Evolutionary conservation across 1,140 invertebrate genomes (phyloP), one percentile per base, ranked within the genome.

Genomic region (Pogonus chalceus): DNA sequence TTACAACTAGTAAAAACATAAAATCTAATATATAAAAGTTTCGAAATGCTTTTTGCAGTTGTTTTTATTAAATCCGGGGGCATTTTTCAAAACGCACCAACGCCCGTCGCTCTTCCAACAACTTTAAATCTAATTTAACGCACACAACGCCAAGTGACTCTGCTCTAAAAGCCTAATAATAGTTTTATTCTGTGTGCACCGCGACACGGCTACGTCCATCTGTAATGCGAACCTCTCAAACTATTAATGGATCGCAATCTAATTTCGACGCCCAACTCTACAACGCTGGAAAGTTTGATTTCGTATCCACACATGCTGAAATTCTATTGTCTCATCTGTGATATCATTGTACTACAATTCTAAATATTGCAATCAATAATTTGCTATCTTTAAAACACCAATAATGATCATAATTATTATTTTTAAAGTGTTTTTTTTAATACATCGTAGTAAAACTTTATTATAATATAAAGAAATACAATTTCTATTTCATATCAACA

Each of bases 221-320:
- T 43, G 37, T 43, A 43, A 43, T 43, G 18, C 37, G 37, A 43
- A 43, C 37, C 37, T 43, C 37, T 43, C 37, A 43, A 43, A 43
- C 37, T 43, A 12, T 9, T 43, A 43, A 43, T 43, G 37, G 37
- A 43, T 43, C 18, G 37, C 37, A 43, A 43, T 43, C 37, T 43
- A 43, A 43, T 43, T 43, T 43, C 9, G 9, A n/a, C 18, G 37
- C 18, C 37, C 37, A 16, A 16, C 18, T 12, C 18, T 10, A 4
- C 9, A 18, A 12, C 18, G 18, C 7, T 18, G 7, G 3, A 43
- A 43, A 43, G 37, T 43, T 43, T 43, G 37, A 43, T 43, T 43
- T 43, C 18, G 18, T 4, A 7, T 4, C 37, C 37, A 16, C 37
- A n/a, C n/a, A n/a, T n/a, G n/a, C n/a, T n/a, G n/a, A n/a, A n/a